Evolutionary conservation across 2,113 vertebrate genomes (phyloP).

Genomic region (Periophthalmodon schlosseri): DNA sequence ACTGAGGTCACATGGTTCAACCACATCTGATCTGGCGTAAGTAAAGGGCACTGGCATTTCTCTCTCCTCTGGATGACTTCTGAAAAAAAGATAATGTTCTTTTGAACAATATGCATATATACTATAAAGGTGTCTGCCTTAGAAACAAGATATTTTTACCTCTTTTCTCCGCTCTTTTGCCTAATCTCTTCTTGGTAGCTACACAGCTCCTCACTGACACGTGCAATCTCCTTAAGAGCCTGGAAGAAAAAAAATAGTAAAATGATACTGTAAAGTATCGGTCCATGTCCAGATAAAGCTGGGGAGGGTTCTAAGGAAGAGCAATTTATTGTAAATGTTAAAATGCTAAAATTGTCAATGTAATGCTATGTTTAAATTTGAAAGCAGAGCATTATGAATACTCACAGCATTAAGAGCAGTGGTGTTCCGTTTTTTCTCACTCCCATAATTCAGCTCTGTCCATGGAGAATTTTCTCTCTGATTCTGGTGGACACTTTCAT

Average conservation of each 20-base stretch:
- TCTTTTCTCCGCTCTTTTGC: constrained; percentile 80
- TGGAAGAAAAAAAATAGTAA: constrained; percentile 54
- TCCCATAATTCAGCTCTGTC: constrained; percentile 59
- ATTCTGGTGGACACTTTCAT: constrained; percentile 6
- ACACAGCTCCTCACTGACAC: constrained; percentile 95
- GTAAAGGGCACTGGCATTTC: constrained; percentile 51
- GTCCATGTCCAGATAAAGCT: too few species aligned
- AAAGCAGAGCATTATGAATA: constrained; percentile 29
- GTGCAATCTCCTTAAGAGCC: constrained; percentile 96
- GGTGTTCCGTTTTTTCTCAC: constrained; percentile 79
- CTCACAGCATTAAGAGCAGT: constrained; percentile 90
- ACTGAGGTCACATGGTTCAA: constrained; percentile 60
- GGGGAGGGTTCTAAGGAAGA: background rate
- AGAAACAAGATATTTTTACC: constrained; percentile 69
- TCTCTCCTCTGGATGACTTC: constrained; percentile 64
- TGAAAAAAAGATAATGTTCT: constrained; percentile 36
- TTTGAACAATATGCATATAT: background rate
- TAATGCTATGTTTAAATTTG: background rate
- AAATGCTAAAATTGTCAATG: background rate
- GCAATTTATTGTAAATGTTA: background rate
- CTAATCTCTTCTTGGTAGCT: constrained; percentile 94
- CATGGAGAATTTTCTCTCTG: constrained; percentile 31
- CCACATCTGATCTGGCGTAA: constrained; percentile 56
- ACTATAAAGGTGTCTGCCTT: background rate
- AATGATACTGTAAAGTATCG: background rate